Base-by-base conservation (phyloP, 2,113 vertebrate genomes). In the Corythoichthys intestinalis region DNA sequence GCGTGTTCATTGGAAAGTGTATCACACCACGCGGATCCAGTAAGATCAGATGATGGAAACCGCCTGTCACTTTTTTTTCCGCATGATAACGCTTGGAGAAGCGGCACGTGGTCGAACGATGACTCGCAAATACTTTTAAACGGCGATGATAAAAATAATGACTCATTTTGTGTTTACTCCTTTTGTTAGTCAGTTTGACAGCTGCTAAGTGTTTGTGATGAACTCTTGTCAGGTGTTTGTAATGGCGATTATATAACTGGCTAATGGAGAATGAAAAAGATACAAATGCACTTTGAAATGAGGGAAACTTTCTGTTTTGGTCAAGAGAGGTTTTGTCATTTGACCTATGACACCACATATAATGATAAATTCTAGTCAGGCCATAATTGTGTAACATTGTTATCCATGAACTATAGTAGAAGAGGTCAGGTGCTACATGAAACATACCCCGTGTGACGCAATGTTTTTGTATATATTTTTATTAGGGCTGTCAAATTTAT, bases 1-100 rank as follows among this genome's bases (percentile, higher is more conserved):
- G 54, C 12, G 11, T 59, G 73, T 80, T 86, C 74, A 38, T 66
- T 81, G 73, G 78, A 89, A 88, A 74, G 72, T 79, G 78, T 70
- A 85, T 87, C 87, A 88, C 73, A 6, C 56, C 49, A 74, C 74
- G 61, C 69, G 49, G 76, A 82, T 81, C 70, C 83, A 81, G 83
- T 79, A 69, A 84, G 11, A 37, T 58, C 56, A 58, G 12, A 14
- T 58, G 56, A 58, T 37, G 56, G 56, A 58, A 58, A 37, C 11
- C 34, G 53, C 53, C 53, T 13, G 53, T 54, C 20, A 14, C 7
- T 37, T 58, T 7, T 4, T 37, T 58, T 58, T 44, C 9, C 1
- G 12, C 12, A 37, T 58, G 35, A 58, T 2, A 35, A 37, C 1
- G 1, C 56, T 58, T 2, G 5, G 34, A 15, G 12, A 58, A 58